Conservation (phyloP, 2,888 invertebrate genomes). For the Leptothorax acervorum region DNA sequence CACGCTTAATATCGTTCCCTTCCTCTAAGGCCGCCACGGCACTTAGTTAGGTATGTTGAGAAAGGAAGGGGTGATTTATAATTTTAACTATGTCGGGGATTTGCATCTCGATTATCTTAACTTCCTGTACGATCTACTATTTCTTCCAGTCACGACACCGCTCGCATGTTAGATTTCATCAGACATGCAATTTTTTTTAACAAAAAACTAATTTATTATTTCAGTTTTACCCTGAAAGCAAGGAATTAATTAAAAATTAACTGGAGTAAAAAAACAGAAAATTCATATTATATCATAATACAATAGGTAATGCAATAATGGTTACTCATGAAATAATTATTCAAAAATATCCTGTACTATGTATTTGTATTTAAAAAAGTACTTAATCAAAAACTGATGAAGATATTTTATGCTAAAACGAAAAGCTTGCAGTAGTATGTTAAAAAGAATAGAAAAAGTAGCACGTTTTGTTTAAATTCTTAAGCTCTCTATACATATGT, state of each 20-base stretch:
- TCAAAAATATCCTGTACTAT: not conserved
- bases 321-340: not conserved
- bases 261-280: not conserved
- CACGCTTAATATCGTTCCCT: not conserved
- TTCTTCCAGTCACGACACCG: constrained; percentile 35
- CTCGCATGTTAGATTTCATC: constrained; percentile 42
- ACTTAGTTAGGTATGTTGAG: constrained; percentile 13
- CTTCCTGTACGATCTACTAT: not conserved
- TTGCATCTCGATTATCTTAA: constrained; percentile 47
- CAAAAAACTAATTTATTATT: constrained; percentile 31
- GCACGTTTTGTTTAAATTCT: not conserved
- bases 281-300: not conserved
- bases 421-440: not conserved
- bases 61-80: constrained; percentile 50
- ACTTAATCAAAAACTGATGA: not conserved
- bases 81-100: constrained; percentile 22
- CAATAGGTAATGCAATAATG: not conserved
- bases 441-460: not conserved
- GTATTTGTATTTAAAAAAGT: not conserved
- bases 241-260: not conserved
- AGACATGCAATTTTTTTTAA: constrained; percentile 39
- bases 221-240: not conserved
- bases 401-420: not conserved
- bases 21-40: not conserved
- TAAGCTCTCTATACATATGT: not conserved